These are phyloP conservation scores for Crepidodera aurea DNA, from an alignment of 2,888 invertebrate species.

Conservation along the genomic window DNA sequence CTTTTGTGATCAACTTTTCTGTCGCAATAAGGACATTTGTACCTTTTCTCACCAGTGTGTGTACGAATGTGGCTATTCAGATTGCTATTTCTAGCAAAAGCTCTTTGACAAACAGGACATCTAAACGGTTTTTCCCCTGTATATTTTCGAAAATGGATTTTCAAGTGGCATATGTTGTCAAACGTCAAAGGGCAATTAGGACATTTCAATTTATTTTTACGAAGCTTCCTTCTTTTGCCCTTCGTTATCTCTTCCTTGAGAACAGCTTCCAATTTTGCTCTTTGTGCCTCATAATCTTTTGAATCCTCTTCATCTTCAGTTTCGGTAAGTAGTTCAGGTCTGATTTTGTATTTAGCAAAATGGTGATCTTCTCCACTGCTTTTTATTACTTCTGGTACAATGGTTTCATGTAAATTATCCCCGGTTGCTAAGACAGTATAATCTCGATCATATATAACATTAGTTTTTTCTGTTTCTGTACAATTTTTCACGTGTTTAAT, in stretches of 20 bases:
- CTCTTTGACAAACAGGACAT: constrained; percentile 19
- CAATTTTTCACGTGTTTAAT: constrained; percentile 19
- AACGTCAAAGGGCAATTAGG: constrained; percentile 25
- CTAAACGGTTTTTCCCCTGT: constrained; percentile 21
- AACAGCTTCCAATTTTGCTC: constrained; percentile 12
- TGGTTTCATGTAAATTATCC: not conserved
- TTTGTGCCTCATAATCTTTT: constrained; percentile 1
- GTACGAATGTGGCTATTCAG: constrained; percentile 17
- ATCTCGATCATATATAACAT: not conserved
- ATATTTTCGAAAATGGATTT: constrained; percentile 26
- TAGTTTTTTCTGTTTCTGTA: not conserved
- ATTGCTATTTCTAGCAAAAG: constrained; percentile 24
- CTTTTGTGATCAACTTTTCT: constrained; percentile 23
- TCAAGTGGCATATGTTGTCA: constrained; percentile 21
- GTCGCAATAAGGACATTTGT: constrained; percentile 21
- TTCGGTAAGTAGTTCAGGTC: not conserved
- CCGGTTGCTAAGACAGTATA: not conserved
- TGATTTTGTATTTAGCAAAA: constrained; percentile 10
- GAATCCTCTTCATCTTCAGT: constrained; percentile 7
- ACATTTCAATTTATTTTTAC: constrained; percentile 18
- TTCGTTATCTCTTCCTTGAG: constrained; percentile 6
- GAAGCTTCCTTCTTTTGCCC: not conserved
- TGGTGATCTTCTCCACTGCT: constrained; percentile 7
- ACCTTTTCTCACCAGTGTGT: constrained; percentile 22
- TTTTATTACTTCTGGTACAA: not conserved